phyloP scores from a whole-genome alignment of 2,797 vertebrate species.

The Hippocampus kuda region DNA sequence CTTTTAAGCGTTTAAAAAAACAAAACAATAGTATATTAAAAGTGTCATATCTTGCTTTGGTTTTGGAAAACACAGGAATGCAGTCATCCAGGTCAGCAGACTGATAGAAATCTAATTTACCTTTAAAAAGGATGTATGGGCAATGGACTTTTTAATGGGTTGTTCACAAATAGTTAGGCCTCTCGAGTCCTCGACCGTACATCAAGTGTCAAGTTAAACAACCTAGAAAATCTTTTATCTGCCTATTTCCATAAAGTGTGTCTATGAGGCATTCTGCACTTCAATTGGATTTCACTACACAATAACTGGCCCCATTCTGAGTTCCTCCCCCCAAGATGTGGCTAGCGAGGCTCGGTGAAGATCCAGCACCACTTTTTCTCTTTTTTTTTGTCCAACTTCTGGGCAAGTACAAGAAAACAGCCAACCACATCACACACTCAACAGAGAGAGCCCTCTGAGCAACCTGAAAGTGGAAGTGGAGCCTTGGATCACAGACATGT shows the following conservation, averaged over 20 bases:
- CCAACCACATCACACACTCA: neutral
- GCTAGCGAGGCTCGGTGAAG: neutral
- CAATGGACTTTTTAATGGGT: conserved; percentile 1
- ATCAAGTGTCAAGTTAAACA: neutral
- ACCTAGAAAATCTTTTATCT: neutral
- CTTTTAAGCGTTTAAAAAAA: conserved; percentile 23
- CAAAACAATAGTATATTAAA: conserved; percentile 5
- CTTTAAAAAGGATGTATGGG: neutral
- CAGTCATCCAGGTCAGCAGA: neutral
- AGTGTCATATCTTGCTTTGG: conserved; percentile 15
- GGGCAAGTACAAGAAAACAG: neutral
- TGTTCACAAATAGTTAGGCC: neutral
- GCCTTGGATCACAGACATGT: neutral
- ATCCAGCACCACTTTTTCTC: neutral
- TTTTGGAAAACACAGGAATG: conserved; percentile 10
- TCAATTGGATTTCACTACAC: neutral
- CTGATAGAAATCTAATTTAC: neutral
- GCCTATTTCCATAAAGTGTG: neutral
- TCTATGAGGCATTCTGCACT: neutral
- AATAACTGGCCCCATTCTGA: neutral
- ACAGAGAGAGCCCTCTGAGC: neutral
- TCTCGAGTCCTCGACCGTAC: neutral
- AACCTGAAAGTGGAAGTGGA: no score
- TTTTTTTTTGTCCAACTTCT: no score
- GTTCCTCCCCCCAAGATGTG: neutral